Evolutionary conservation across 2,113 vertebrate species (phyloP), one percentile per base, ranked within the genome.

Genomic region (Geothlypis trichas): DNA sequence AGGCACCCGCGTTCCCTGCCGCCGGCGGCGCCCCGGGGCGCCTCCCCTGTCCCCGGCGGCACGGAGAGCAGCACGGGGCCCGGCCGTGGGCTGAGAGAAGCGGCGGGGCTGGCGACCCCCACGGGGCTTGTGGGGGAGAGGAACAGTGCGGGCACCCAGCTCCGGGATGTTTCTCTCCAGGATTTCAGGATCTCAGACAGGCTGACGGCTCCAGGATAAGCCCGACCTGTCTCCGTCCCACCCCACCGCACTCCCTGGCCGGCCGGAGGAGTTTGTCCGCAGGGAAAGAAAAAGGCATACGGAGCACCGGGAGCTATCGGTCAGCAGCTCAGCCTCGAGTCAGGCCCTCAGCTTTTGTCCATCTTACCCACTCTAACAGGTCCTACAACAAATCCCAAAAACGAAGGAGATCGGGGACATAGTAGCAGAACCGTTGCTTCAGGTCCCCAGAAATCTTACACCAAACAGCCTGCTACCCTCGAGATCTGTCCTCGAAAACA

Each of bases 241-340:
- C 15, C 13, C 15, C 8, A 5, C 35, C 1, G 11, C 58, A 14
- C 8, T 30, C 16, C 51, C 27, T 4, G 2, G 27, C 3, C 4
- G 3, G 26, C 28, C 8, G 2, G 27, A 23, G 33, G 28, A 28
- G 74, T 23, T 22, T 23, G 27, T 44, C 20, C 9, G 0, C 24
- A 6, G 31, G 22, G 31, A 27, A n/a, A 33, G 31, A 11, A 28
- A 31, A 37, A 12, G 24, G 30, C 35, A 0, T 31, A 2, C 35
- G 3, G 3, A 11, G 19, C 54, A 3, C 14, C 2, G 2, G 33
- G 65, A 46, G 1, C 33, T 11, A 8, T 11, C 14, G 2, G 0
- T 11, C 28, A 9, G 62, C 35, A 3, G 18, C n/a, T 80, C 46
- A 10, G 1, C 20, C 27, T 0, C 2, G 2, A 7, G n/a, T 1